Base-by-base conservation (phyloP, 2,888 invertebrate species). In the Acanthosoma haemorrhoidale region DNA sequence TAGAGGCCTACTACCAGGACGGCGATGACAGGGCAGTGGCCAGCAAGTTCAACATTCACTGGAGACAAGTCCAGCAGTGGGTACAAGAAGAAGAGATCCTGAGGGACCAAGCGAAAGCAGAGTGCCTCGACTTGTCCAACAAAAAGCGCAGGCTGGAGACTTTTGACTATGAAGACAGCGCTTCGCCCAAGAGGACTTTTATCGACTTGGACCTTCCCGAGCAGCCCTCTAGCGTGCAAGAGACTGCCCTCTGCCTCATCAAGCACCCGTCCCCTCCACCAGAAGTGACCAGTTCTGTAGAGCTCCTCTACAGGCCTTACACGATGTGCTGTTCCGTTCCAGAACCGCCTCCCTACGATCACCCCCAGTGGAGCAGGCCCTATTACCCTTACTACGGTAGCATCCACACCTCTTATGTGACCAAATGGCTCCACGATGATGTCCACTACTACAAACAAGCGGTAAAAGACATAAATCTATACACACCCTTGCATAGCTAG, bases 21-120 rank as follows among this genome's bases (percentile, higher is more conserved):
- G 75, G 76, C 11, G 78, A 77, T 1, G 81, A 81, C 71, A 77
- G 83, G 57, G 83, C 83, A 36, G 83, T 82, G 2, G 83, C 83
- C 4, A 78, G 82, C 59, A 82, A 82, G 75, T 83, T 81, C 73
- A 80, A 80, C 69, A 82, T 83, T 68, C 82, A 83, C 75, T 79
- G 83, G 6, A 79, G 83, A 13, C 83, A 83, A 76, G 82, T 83
- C 32, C 83, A 83, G 73, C 83, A 83, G 75, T 83, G 83, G 83
- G 75, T 83, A 2, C 79, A 80, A 11, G 81, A 82, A 72, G 82
- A 82, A 72, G 74, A 75, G 9, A 78, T 80, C 8, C 77, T 82
- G 2, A 76, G 81, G 8, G 79, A 79, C 15, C 81, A 81, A 71
- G 51, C 31, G 3, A 63, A 61, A 39, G 69, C 57, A 32, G 70